phyloP scores from a whole-genome alignment of 2,888 invertebrate genomes.

The Microctonus hyperodae region DNA sequence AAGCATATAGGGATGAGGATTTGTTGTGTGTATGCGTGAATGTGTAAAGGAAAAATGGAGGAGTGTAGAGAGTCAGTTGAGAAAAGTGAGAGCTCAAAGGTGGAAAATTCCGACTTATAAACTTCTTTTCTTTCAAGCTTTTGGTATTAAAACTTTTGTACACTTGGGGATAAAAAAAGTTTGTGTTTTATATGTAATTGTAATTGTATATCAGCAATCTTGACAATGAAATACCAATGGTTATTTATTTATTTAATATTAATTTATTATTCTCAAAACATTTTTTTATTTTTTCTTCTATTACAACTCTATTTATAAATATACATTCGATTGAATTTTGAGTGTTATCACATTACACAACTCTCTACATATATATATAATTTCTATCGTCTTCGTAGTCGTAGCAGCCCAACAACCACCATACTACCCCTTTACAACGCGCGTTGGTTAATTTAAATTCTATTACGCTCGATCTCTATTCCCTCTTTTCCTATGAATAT shows the following conservation, averaged over 20 bases:
- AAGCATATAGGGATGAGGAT: neutral
- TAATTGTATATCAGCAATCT: neutral
- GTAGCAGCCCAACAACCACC: constrained; percentile 46
- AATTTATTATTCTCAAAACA: neutral
- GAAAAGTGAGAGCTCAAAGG: constrained; percentile 50
- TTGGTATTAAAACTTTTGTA: constrained; percentile 50
- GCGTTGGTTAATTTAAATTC: constrained; percentile 62
- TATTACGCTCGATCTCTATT: constrained; percentile 63
- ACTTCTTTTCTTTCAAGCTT: constrained; percentile 42
- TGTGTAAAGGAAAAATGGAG: constrained; percentile 1
- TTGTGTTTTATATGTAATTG: neutral
- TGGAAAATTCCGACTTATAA: constrained; percentile 48
- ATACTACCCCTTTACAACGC: constrained; percentile 48
- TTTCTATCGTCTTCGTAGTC: constrained; percentile 43
- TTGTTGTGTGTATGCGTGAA: constrained; percentile 2
- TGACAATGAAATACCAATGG: too few species aligned
- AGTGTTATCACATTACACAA: constrained; percentile 52
- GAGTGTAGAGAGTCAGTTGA: constrained; percentile 36
- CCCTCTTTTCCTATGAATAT: constrained; percentile 63
- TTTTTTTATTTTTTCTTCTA: neutral
- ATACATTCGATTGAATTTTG: constrained; percentile 22
- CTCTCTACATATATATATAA: constrained; percentile 53
- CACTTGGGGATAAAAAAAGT: neutral
- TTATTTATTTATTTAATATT: neutral
- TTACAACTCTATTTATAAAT: neutral